These are phyloP conservation scores for Aphodius granarius DNA, from an alignment of 2,888 invertebrate species.

Conservation along the genomic window DNA sequence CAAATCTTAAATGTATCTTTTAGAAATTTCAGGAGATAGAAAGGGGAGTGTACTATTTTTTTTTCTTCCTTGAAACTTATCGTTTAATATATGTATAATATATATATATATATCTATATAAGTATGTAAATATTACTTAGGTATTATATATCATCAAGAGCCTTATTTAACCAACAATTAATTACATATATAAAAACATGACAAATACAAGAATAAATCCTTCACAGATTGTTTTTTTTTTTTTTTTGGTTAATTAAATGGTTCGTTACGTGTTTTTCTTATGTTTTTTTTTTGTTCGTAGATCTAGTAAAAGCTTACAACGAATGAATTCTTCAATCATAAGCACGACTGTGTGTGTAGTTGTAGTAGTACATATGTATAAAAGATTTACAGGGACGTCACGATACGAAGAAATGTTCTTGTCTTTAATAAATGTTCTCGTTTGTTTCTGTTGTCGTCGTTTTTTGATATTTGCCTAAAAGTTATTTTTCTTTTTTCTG, in stretches of 20 bases:
- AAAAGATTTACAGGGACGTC: conserved; percentile 54
- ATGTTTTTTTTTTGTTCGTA: conserved; percentile 16
- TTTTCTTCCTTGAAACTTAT: conserved; percentile 45
- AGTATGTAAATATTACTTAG: conserved; percentile 29
- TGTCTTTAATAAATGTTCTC: conserved; percentile 13
- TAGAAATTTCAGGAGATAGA: conserved; percentile 21
- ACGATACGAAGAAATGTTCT: conserved; percentile 41
- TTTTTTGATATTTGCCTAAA: conserved; percentile 46
- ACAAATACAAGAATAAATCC: conserved; percentile 31
- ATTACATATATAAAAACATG: conserved; percentile 28
- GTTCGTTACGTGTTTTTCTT: conserved; percentile 26
- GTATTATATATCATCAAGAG: conserved; percentile 28
- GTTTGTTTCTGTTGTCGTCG: background rate
- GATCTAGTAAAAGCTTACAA: conserved; percentile 29
- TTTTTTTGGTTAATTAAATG: conserved; percentile 27
- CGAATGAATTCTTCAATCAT: conserved; percentile 27
- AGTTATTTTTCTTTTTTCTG: conserved; percentile 36
- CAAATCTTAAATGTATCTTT: conserved; percentile 47
- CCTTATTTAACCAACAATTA: conserved; percentile 34
- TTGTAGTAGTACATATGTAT: conserved; percentile 46
- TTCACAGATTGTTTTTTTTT: conserved; percentile 26
- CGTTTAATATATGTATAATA: conserved; percentile 27
- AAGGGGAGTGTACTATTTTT: conserved; percentile 15
- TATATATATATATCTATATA: conserved; percentile 23
- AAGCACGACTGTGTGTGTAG: conserved; percentile 34